Evolutionary conservation across 2,113 vertebrate species (phyloP).

Genomic region (Phylloscopus trochiloides): DNA sequence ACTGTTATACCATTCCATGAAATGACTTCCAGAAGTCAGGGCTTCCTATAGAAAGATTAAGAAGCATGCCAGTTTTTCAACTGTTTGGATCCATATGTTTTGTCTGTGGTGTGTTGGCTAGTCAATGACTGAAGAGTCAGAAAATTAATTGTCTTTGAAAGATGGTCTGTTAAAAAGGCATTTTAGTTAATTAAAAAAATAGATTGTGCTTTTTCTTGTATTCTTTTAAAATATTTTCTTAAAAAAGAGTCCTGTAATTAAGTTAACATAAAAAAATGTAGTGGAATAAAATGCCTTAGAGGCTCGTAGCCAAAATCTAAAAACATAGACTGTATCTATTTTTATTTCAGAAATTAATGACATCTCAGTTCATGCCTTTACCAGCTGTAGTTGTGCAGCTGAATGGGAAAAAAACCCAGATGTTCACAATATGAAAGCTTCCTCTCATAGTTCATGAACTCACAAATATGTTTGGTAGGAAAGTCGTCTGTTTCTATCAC

Average conservation of each 20-base stretch:
- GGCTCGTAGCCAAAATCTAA: neutral
- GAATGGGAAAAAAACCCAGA: constrained; percentile 13
- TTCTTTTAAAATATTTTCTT: neutral
- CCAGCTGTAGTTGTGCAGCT: constrained; percentile 13
- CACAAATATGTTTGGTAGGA: constrained; percentile 3
- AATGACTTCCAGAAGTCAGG: neutral
- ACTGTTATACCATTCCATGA: neutral
- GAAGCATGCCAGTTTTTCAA: neutral
- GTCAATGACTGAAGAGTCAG: neutral
- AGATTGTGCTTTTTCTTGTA: neutral
- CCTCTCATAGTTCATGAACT: constrained; percentile 61
- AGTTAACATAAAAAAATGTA: neutral
- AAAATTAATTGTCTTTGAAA: neutral
- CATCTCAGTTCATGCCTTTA: constrained; percentile 8
- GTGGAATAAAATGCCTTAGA: neutral
- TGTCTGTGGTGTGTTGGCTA: neutral
- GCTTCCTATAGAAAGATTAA: neutral
- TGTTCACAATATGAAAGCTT: constrained; percentile 45
- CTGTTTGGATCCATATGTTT: neutral
- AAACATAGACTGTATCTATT: constrained; percentile 5
- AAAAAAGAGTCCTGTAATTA: neutral
- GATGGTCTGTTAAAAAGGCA: neutral
- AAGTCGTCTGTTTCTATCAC: neutral
- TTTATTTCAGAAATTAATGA: constrained; percentile 51
- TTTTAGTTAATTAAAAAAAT: neutral